Evolutionary conservation across 2,888 invertebrate genomes (phyloP).

Genomic region (Acleris holmiana): DNA sequence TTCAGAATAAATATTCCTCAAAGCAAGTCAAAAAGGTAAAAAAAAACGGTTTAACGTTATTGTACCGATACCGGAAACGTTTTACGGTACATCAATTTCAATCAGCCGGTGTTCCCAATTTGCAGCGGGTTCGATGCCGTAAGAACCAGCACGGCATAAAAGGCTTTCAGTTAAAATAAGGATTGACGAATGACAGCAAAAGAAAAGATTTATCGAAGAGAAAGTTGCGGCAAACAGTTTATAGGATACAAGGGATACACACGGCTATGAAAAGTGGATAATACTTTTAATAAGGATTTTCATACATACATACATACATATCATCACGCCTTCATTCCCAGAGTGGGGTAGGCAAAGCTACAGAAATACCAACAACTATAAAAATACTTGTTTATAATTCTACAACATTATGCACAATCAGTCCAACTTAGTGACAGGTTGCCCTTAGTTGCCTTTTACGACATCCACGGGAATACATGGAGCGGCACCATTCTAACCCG

Average conservation of each 20-base stretch:
- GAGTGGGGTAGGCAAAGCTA: too few relatives aligned
- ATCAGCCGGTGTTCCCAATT: constrained; percentile 14
- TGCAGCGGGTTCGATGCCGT: not conserved
- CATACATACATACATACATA: too few relatives aligned
- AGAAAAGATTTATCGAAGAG: constrained; percentile 60
- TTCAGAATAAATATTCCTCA: not conserved
- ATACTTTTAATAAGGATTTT: too few relatives aligned
- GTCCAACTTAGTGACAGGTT: too few relatives aligned
- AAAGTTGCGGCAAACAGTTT: constrained; percentile 60
- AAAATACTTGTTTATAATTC: too few relatives aligned
- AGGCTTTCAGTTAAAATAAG: constrained; percentile 65
- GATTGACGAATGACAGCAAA: constrained; percentile 69
- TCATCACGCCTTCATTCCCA: too few relatives aligned
- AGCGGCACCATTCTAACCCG: too few relatives aligned
- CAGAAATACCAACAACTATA: too few relatives aligned
- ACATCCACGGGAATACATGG: too few relatives aligned
- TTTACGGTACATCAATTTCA: constrained; percentile 16
- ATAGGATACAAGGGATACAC: constrained; percentile 41
- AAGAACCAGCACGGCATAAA: constrained; percentile 48
- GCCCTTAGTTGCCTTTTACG: too few relatives aligned
- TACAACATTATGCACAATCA: too few relatives aligned
- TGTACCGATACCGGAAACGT: constrained; percentile 4
- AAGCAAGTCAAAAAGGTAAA: not conserved
- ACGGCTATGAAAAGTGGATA: constrained; percentile 17
- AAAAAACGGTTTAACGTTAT: not conserved